Percentiles rank a stretch among this genome's conserved stretches.
phyloP scores from a whole-genome alignment of 2,888 invertebrate species.

The Cephus pygmeus region DNA sequence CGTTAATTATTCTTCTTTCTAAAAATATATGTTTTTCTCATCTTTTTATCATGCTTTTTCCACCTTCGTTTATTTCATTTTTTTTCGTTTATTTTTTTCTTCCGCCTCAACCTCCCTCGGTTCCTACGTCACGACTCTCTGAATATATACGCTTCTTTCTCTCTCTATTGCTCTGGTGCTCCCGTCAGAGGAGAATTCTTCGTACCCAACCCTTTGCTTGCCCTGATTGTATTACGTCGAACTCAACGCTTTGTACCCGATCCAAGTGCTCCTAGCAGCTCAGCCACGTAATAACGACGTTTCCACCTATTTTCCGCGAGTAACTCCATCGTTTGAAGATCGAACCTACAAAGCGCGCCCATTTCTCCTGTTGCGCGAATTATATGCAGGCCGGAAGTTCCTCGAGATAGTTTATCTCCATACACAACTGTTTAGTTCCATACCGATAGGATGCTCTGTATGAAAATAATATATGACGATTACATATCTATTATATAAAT shows the following conservation, averaged over 20 bases:
- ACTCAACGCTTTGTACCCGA: background rate
- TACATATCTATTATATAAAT: background rate
- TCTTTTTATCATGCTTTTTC: background rate
- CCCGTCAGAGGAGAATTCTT: background rate
- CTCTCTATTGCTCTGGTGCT: background rate
- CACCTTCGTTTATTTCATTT: background rate
- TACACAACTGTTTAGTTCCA: background rate
- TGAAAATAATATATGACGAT: background rate
- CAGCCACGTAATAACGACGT: background rate
- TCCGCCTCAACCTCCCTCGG: background rate
- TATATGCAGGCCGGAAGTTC: background rate
- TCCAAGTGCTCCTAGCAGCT: background rate
- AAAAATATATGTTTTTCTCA: background rate
- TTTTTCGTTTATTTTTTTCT: background rate
- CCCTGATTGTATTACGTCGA: background rate
- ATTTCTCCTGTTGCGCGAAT: conserved; percentile 25
- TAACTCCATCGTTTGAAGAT: conserved; percentile 35
- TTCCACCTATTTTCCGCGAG: conserved; percentile 17
- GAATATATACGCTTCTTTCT: background rate
- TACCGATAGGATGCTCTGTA: background rate
- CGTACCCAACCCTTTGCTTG: background rate
- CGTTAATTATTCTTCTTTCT: background rate
- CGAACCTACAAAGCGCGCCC: conserved; percentile 34
- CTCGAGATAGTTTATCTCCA: background rate
- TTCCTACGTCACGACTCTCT: background rate